These are phyloP conservation scores for Cydia strobilella DNA, from an alignment of 1,140 invertebrate species.

Conservation along the genomic window DNA sequence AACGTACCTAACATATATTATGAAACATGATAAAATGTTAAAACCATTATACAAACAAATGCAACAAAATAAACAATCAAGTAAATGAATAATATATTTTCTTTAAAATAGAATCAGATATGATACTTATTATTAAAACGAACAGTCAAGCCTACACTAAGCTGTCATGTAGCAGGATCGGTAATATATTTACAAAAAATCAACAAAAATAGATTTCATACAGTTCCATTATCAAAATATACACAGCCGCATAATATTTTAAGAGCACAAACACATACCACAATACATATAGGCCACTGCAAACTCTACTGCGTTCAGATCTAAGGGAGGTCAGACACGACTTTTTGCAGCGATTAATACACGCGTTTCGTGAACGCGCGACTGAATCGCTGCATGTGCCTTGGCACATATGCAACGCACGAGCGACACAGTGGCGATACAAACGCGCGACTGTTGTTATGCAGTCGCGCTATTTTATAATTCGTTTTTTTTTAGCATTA, in stretches of 20 bases:
- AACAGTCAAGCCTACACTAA: background rate
- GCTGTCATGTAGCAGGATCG: background rate
- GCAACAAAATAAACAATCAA: constrained; percentile 1
- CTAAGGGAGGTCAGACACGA: background rate
- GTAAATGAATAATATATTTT: background rate
- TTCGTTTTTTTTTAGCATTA: too few species aligned
- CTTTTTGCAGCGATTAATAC: too few species aligned
- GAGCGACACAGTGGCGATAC: too few species aligned
- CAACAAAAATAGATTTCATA: constrained; percentile 1
- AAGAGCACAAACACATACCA: background rate
- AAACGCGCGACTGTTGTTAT: too few species aligned
- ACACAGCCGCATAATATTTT: background rate
- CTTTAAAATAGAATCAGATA: background rate
- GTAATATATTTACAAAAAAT: background rate
- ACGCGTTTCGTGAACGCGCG: too few species aligned
- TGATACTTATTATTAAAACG: background rate
- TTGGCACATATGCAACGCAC: too few species aligned
- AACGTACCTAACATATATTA: background rate
- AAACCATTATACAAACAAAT: constrained; percentile 7
- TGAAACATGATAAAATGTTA: background rate
- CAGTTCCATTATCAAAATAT: background rate
- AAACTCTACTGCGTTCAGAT: background rate
- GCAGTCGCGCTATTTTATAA: too few species aligned
- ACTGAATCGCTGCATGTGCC: too few species aligned
- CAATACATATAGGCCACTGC: background rate